Conservation (phyloP, 2,888 invertebrate species). For the Pteria penguin region DNA sequence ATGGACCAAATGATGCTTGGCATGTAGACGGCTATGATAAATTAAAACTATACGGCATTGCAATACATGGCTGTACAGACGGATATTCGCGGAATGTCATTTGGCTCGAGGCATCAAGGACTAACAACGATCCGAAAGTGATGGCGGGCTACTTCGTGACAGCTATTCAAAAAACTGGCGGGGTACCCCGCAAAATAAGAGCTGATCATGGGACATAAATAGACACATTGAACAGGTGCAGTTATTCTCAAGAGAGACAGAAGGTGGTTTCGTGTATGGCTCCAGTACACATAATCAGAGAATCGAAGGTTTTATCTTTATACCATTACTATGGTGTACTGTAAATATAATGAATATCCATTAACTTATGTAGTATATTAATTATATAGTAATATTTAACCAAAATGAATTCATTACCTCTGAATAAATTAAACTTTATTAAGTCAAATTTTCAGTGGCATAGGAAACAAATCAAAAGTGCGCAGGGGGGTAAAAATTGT, state of each 20-base stretch:
- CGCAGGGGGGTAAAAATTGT: too few species aligned
- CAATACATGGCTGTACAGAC: constrained; percentile 21
- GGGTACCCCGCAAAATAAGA: constrained; percentile 25
- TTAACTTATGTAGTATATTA: too few species aligned
- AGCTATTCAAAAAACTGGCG: constrained; percentile 18
- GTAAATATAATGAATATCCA: too few species aligned
- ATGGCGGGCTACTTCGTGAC: constrained; percentile 27
- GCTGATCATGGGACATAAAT: constrained; percentile 39
- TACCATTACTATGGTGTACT: too few species aligned
- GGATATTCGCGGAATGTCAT: constrained; percentile 11
- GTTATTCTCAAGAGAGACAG: neutral
- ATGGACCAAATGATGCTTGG: constrained; percentile 22
- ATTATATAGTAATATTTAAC: too few species aligned
- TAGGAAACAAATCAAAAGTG: too few species aligned
- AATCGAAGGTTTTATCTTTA: constrained; percentile 6
- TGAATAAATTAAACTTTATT: too few species aligned
- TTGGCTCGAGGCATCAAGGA: constrained; percentile 8
- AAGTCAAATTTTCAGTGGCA: too few species aligned
- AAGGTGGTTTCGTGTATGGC: constrained; percentile 7
- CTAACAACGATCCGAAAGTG: constrained; percentile 16
- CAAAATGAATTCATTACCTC: too few species aligned
- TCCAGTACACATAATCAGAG: neutral
- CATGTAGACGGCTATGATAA: constrained; percentile 28
- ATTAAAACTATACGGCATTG: constrained; percentile 18
- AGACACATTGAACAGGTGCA: constrained; percentile 9